Evolutionary conservation across 2,797 vertebrate genomes (phyloP).

Genomic region (Halcyon chelicuti): DNA sequence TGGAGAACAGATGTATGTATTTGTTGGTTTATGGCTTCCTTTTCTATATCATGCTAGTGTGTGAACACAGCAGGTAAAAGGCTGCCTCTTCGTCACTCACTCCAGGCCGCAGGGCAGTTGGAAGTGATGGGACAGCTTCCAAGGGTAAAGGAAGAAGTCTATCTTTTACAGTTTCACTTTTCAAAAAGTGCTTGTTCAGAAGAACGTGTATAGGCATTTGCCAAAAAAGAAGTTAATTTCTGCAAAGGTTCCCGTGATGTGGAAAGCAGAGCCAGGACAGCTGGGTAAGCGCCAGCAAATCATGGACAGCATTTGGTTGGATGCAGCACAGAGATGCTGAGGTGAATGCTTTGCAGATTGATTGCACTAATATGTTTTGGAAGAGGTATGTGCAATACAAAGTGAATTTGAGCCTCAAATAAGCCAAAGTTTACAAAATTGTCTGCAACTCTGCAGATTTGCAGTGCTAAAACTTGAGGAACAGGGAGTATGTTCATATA

Average conservation of each 20-base stretch:
- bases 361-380: not conserved
- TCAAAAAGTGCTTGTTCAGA: not conserved
- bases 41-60: not conserved
- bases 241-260: not conserved
- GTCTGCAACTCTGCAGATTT: not conserved
- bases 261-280: not conserved
- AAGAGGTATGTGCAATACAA: not conserved
- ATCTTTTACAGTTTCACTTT: not conserved
- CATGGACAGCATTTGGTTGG: fast-evolving
- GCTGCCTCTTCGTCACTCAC: not conserved
- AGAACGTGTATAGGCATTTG: not conserved
- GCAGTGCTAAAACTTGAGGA: not conserved
- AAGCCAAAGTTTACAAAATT: not conserved
- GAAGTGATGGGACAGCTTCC: not conserved
- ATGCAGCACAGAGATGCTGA: not conserved
- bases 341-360: not conserved
- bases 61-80: not conserved
- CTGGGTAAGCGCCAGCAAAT: not conserved
- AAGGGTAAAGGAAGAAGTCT: not conserved
- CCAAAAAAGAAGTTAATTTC: not conserved
- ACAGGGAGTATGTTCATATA: not conserved
- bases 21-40: not conserved
- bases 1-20: fast-evolving
- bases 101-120: not conserved
- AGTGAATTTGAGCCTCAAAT: not conserved